Evolutionary conservation across 2,888 invertebrate species (phyloP), one percentile per base, ranked within the genome.

Genomic region (Oscheius sp.): DNA sequence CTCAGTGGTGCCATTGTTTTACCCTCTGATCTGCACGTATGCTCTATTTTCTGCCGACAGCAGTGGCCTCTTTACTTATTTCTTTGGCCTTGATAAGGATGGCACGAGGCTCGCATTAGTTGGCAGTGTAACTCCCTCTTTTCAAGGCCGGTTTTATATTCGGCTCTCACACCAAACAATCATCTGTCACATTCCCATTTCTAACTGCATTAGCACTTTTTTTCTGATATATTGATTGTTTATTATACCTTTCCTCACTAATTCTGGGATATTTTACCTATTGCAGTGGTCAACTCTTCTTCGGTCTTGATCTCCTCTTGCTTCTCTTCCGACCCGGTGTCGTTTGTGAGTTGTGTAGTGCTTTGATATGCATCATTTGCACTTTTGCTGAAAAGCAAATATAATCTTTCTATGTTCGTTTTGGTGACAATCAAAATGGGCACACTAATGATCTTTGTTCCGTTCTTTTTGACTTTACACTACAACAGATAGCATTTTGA

Each of bases 31-130:
- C 49, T 49, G 49, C 49, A 49, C 49, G 49, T 49, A 16, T 49
- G 49, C 49, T 3, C 6, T 49, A 9, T 9, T 49, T 49, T 49
- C 49, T 49, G 49, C 49, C 49, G 49, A 49, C 18, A 7, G 16
- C 16, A 7, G n/a, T 7, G 18, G n/a, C 13, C 49, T 13, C 18
- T n/a, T 55, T 55, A 23, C 18, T 25, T 55, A 49, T 49, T 16
- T 16, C 25, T 13, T n/a, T 61, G 61, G 23, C 61, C 61, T 61
- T 61, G 61, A 61, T 61, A 61, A 61, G 43, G 45, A 21, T 43
- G 61, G 43, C 41, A 58, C 61, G 61, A 43, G 61, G 21, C 25
- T 61, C 61, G 61, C 21, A 43, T 61, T 61, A 61, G 55, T 25
- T 16, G 21, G 3, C 49, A 49, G 21, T 49, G 16, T 21, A 49